Conservation (phyloP, 2,888 invertebrate species). For the Melinaea marsaeus region DNA sequence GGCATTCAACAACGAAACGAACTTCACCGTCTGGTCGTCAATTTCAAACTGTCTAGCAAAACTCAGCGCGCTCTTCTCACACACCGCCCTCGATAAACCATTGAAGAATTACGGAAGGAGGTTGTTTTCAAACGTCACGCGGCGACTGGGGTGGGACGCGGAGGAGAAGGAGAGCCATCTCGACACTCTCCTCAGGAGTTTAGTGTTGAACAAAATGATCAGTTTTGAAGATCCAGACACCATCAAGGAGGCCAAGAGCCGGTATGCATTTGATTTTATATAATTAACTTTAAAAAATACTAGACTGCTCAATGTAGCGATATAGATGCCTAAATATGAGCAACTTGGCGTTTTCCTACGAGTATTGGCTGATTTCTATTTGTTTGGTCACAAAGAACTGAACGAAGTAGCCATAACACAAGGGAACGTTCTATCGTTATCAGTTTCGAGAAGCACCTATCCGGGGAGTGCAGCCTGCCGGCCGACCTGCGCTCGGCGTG, state of each 20-base stretch:
- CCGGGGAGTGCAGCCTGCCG: slow-evolving; percentile 79
- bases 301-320: too few species aligned
- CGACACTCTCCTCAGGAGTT: slow-evolving; percentile 89
- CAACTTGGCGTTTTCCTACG: too few species aligned
- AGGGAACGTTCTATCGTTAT: too few species aligned
- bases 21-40: slow-evolving; percentile 96
- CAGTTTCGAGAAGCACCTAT: slow-evolving; percentile 82
- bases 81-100: slow-evolving; percentile 85
- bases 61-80: slow-evolving; percentile 85
- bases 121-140: slow-evolving; percentile 84
- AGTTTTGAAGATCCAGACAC: slow-evolving; percentile 88
- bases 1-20: slow-evolving; percentile 90
- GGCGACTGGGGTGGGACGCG: slow-evolving; percentile 91
- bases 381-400: too few species aligned
- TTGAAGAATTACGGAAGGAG: slow-evolving; percentile 86
- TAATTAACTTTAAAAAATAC: not conserved
- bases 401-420: too few species aligned
- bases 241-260: slow-evolving; percentile 85
- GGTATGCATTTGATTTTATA: slow-evolving; percentile 54
- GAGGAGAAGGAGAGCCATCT: slow-evolving; percentile 90
- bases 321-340: too few species aligned
- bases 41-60: slow-evolving; percentile 88
- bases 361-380: too few species aligned
- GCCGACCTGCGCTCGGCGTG: slow-evolving; percentile 94
- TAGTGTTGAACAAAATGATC: slow-evolving; percentile 90